phyloP scores from a whole-genome alignment of 2,797 vertebrate genomes.

The Clarias fuscus region DNA sequence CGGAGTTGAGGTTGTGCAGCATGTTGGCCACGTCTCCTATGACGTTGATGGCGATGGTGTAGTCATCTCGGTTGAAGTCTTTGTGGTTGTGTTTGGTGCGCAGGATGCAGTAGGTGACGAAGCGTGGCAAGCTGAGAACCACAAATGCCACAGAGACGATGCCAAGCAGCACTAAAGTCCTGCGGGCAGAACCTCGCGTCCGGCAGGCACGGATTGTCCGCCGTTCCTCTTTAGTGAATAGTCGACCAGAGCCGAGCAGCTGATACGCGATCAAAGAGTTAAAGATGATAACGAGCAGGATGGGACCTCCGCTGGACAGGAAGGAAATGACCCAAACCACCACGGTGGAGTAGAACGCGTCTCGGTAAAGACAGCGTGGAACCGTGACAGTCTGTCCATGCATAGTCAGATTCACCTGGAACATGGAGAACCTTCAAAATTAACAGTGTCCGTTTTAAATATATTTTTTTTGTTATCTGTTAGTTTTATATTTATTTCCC shows the following conservation, averaged over 20 bases:
- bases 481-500: no score
- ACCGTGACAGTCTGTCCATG: slow-evolving; percentile 59
- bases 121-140: slow-evolving; percentile 73
- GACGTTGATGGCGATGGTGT: slow-evolving; percentile 71
- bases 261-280: slow-evolving; percentile 74
- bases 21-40: slow-evolving; percentile 76
- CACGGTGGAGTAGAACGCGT: slow-evolving; percentile 65
- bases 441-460: no score
- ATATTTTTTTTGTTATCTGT: no score
- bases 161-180: slow-evolving; percentile 73
- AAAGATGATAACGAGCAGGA: slow-evolving; percentile 73
- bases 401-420: slow-evolving; percentile 56
- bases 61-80: slow-evolving; percentile 72
- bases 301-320: slow-evolving; percentile 74
- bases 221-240: slow-evolving; percentile 75
- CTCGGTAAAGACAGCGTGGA: slow-evolving; percentile 67
- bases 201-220: slow-evolving; percentile 63
- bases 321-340: slow-evolving; percentile 76
- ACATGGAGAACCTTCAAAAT: background rate
- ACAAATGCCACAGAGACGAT: slow-evolving; percentile 73
- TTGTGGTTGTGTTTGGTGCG: slow-evolving; percentile 72
- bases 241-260: slow-evolving; percentile 62
- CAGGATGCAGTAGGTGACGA: slow-evolving; percentile 79
- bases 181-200: slow-evolving; percentile 63
- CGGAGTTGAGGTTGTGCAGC: slow-evolving; percentile 81